Percentiles rank a stretch among this genome's conserved stretches.
These are phyloP conservation scores for Smithornis capensis DNA, from an alignment of 2,113 vertebrate genomes.

Conservation along the genomic window DNA sequence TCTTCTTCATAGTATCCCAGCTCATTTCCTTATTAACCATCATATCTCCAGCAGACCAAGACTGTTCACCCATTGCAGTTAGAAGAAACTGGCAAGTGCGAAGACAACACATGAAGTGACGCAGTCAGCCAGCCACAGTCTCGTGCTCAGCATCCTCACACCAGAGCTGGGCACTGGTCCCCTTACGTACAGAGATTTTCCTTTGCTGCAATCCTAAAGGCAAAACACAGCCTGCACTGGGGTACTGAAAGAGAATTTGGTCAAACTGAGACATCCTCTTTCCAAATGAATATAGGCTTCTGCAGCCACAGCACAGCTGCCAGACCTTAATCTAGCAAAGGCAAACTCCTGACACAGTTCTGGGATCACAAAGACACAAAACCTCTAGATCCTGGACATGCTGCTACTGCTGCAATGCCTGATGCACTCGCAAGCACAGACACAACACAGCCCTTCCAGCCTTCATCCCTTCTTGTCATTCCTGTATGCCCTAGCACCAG, in stretches of 20 bases:
- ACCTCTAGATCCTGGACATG: neutral
- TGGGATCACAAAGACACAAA: neutral
- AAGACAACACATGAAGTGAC: fast-evolving
- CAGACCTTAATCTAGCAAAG: neutral
- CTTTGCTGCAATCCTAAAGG: neutral
- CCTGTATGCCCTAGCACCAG: fast-evolving
- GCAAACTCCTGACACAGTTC: neutral
- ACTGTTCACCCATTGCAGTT: neutral
- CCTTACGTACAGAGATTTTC: neutral
- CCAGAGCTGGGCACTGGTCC: neutral
- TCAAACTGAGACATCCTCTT: neutral
- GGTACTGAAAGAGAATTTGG: neutral
- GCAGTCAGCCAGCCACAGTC: neutral
- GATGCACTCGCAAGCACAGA: neutral
- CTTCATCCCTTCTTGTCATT: neutral
- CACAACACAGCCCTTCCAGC: neutral
- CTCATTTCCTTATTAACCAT: neutral
- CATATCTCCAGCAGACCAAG: neutral
- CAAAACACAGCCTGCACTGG: neutral
- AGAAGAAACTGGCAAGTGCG: neutral
- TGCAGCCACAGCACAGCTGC: neutral
- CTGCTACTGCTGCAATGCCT: neutral
- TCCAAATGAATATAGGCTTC: neutral
- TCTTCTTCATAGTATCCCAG: neutral
- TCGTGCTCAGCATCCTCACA: neutral